Evolutionary conservation across 2,888 invertebrate genomes (phyloP).

Genomic region (Tholera decimalis): DNA sequence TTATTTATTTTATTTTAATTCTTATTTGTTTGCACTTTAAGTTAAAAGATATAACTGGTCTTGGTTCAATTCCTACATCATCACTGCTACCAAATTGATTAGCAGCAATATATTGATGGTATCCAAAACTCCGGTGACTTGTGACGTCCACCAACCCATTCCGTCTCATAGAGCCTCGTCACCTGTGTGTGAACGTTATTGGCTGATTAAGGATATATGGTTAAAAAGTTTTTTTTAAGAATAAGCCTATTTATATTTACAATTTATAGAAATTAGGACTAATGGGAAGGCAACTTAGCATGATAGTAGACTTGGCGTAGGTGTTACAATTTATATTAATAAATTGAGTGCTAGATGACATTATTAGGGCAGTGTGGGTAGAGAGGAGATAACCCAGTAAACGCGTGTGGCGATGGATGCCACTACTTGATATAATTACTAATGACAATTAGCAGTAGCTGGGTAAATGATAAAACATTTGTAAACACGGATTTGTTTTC

Average conservation of each 20-base stretch:
- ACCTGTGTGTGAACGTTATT: too few relatives aligned
- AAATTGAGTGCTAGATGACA: slow-evolving; percentile 44
- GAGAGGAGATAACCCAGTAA: slow-evolving; percentile 51
- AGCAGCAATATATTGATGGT: too few relatives aligned
- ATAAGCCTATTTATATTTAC: neutral
- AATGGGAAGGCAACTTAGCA: slow-evolving; percentile 37
- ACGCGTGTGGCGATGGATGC: slow-evolving; percentile 30
- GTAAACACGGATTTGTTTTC: neutral
- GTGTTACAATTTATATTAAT: slow-evolving; percentile 53
- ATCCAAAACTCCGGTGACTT: too few relatives aligned
- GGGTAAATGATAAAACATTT: slow-evolving; percentile 21
- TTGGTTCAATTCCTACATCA: too few relatives aligned
- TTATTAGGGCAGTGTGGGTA: slow-evolving; percentile 57
- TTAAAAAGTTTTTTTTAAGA: too few relatives aligned
- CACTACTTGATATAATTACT: slow-evolving; percentile 35
- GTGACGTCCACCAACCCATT: too few relatives aligned
- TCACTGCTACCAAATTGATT: too few relatives aligned
- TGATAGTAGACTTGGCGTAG: slow-evolving; percentile 40
- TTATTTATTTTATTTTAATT: too few relatives aligned
- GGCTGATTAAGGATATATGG: too few relatives aligned
- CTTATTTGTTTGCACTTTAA: too few relatives aligned
- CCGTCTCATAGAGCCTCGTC: too few relatives aligned
- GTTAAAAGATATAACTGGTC: too few relatives aligned
- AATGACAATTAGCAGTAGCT: slow-evolving; percentile 39
- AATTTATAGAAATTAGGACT: slow-evolving; percentile 41